These are phyloP conservation scores for Gari tellinella DNA, from an alignment of 2,888 invertebrate genomes.

Conservation along the genomic window DNA sequence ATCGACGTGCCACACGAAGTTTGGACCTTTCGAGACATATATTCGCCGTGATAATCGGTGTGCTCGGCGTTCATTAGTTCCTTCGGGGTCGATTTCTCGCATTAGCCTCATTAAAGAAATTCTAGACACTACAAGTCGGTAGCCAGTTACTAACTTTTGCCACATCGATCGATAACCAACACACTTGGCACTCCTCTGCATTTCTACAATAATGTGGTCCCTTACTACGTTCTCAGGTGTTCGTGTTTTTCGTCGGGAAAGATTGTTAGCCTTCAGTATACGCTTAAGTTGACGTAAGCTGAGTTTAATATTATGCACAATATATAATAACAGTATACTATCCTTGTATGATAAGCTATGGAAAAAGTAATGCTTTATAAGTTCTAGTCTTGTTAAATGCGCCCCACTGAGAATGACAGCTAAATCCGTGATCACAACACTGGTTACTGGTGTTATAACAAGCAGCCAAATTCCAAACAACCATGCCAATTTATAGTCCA, in stretches of 20 bases:
- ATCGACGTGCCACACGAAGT: conserved; percentile 44
- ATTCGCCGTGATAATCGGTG: conserved; percentile 20
- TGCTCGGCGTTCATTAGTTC: conserved; percentile 10
- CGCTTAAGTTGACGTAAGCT: conserved; percentile 2
- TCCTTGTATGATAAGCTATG: background rate
- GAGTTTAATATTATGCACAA: background rate
- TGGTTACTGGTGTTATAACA: background rate
- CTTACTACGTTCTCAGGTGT: background rate
- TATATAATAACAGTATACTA: too few species aligned
- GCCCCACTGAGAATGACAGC: background rate
- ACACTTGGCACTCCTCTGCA: background rate
- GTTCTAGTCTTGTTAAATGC: background rate
- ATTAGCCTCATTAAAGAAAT: too few species aligned
- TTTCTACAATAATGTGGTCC: background rate
- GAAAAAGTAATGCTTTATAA: too few species aligned
- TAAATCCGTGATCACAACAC: background rate
- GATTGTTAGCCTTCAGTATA: too few species aligned
- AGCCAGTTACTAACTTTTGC: too few species aligned
- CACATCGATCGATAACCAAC: too few species aligned
- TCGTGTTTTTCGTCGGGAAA: background rate
- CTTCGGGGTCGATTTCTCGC: conserved; percentile 12
- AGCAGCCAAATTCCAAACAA: too few species aligned
- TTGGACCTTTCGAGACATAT: conserved; percentile 34
- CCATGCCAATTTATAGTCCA: too few species aligned
- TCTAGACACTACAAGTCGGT: too few species aligned